Base-by-base conservation (phyloP, 1,140 invertebrate species). In the Drosophila persimilis region DNA sequence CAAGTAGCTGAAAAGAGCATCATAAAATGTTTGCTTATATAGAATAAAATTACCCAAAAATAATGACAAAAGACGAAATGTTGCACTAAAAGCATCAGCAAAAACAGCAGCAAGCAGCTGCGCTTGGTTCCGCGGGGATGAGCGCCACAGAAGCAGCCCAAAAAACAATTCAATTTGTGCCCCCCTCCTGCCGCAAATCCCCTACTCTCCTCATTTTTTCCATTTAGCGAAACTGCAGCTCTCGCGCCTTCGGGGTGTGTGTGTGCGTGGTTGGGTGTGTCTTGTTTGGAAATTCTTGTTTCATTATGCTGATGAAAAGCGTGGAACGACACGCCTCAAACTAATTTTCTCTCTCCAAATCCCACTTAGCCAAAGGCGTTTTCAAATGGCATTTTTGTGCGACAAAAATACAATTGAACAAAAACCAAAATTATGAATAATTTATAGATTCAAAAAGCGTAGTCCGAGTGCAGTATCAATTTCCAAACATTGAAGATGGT, bases 291-390 rank as follows among this genome's bases (percentile, higher is more conserved):
- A 63, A 59, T 69, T 55, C 61, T 43, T 62, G 77, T 77, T 81
- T 86, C 81, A 86, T 85, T 86, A 77, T 85, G 77, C 59, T 81
- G 79, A 77, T 63, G 59, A 69, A 65, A 43, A 64, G 43, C 41
- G 55, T 26, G 24, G 11, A 24, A 46, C 8, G 64, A 56, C 62
- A 39, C 62, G 52, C 73, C 63, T 48, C 39, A 53, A 17, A 51
- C 45, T 50, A 47, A 50, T 56, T 75, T 48, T n/a, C 35, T 39
- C 39, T 20, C 46, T 47, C 57, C 39, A 39, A 39, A 13, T 39
- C 1, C 35, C 35, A 39, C 4, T 39, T 39, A 35, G 9, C 31
- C 31, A 4, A 11, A 31, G 29, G 29, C 29, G 8, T 31, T 31
- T 31, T 31, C 24, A 26, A 8, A 31, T 31, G 20, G 20, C 20